These are phyloP conservation scores for Nudaria mundana DNA, from an alignment of 2,888 invertebrate genomes.

Conservation along the genomic window DNA sequence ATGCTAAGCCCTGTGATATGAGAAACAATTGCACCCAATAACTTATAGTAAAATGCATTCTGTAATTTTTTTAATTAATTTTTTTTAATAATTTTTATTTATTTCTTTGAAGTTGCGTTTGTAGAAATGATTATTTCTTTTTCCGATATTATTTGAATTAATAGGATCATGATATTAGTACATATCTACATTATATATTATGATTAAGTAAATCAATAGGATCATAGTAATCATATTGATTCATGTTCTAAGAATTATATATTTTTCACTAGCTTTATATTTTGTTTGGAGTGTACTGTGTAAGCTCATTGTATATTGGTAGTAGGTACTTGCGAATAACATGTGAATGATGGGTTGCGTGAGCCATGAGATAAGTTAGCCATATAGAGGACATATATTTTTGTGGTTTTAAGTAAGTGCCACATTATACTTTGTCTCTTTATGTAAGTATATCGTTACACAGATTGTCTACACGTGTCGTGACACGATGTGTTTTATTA, in stretches of 20 bases:
- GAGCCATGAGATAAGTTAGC: conserved; percentile 61
- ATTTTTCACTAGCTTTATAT: too few species aligned
- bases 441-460: too few species aligned
- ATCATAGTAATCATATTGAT: too few species aligned
- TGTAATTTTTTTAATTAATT: conserved; percentile 13
- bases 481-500: too few species aligned
- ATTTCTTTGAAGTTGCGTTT: conserved; percentile 14
- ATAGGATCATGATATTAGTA: neutral
- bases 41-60: conserved; percentile 36
- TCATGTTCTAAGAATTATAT: too few species aligned
- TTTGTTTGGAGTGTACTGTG: conserved; percentile 31
- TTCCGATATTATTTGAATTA: neutral
- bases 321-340: conserved; percentile 35
- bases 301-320: conserved; percentile 25
- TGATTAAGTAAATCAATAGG: neutral
- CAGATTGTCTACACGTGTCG: too few species aligned
- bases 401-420: too few species aligned
- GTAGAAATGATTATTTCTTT: neutral
- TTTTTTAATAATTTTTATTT: too few species aligned
- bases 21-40: conserved; percentile 49
- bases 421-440: too few species aligned
- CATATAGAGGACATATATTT: conserved; percentile 42
- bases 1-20: conserved; percentile 63
- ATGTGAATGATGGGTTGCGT: conserved; percentile 47
- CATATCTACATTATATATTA: neutral